Percentiles rank a stretch among this genome's conserved stretches.
These are phyloP conservation scores for Chironomus riparius DNA, from an alignment of 2,888 invertebrate species.

Conservation along the genomic window DNA sequence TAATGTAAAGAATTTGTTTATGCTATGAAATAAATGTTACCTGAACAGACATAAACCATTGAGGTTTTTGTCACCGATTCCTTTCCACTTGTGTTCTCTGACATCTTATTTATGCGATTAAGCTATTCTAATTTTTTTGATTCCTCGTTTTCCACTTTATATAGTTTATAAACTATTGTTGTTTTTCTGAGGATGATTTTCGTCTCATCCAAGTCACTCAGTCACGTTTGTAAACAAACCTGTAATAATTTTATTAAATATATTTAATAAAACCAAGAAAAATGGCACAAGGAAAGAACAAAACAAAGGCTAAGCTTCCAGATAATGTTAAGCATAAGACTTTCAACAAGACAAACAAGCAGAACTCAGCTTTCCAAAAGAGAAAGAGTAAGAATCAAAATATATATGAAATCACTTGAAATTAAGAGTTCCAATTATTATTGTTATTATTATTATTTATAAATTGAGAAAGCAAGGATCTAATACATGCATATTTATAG, in stretches of 20 bases:
- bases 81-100: conserved; percentile 53
- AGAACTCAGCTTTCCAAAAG: conserved; percentile 19
- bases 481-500: too few relatives aligned
- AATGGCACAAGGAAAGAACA: conserved; percentile 57
- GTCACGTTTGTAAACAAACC: not conserved
- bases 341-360: conserved; percentile 6
- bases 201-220: too few relatives aligned
- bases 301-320: conserved; percentile 50
- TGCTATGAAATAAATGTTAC: too few relatives aligned
- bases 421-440: too few relatives aligned
- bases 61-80: conserved; percentile 68
- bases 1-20: too few relatives aligned
- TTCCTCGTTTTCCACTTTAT: not conserved
- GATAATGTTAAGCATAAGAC: conserved; percentile 43
- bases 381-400: conserved; percentile 8
- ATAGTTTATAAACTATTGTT: not conserved
- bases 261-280: not conserved
- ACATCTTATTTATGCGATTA: conserved; percentile 42
- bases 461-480: too few relatives aligned
- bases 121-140: not conserved
- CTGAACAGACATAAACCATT: conserved; percentile 93
- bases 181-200: not conserved
- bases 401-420: too few relatives aligned
- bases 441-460: too few relatives aligned
- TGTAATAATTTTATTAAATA: not conserved